phyloP scores from a whole-genome alignment of 2,797 vertebrate species.

The Scolopax rusticola region DNA sequence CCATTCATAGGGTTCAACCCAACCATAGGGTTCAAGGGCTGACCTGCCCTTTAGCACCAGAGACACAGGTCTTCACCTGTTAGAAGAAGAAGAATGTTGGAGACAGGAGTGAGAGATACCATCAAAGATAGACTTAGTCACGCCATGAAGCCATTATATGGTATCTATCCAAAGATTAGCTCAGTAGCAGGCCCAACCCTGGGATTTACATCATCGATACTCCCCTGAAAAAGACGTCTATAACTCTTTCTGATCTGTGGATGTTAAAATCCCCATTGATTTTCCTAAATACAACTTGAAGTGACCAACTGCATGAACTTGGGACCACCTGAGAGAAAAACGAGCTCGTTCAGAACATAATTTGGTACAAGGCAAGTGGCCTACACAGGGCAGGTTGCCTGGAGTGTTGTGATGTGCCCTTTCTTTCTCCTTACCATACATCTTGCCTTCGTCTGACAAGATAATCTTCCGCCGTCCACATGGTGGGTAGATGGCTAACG shows the following conservation, averaged over 20 bases:
- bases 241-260: background rate
- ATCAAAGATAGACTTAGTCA: background rate
- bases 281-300: background rate
- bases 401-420: rapidly evolving
- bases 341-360: background rate
- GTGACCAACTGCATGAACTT: background rate
- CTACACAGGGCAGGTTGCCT: background rate
- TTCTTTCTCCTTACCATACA: constrained; percentile 89
- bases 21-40: background rate
- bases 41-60: background rate
- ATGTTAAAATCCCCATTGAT: background rate
- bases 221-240: background rate
- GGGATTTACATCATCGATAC: background rate
- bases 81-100: background rate
- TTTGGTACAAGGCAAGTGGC: background rate
- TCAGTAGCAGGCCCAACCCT: background rate
- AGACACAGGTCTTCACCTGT: background rate
- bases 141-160: background rate
- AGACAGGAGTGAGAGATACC: background rate
- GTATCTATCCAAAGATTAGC: background rate
- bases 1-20: background rate
- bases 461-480: constrained; percentile 96
- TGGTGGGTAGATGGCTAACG: constrained; percentile 94
- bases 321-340: background rate
- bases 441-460: constrained; percentile 97